Conservation (phyloP, 2,888 invertebrate genomes). For the Aspidiotus rigidus region DNA sequence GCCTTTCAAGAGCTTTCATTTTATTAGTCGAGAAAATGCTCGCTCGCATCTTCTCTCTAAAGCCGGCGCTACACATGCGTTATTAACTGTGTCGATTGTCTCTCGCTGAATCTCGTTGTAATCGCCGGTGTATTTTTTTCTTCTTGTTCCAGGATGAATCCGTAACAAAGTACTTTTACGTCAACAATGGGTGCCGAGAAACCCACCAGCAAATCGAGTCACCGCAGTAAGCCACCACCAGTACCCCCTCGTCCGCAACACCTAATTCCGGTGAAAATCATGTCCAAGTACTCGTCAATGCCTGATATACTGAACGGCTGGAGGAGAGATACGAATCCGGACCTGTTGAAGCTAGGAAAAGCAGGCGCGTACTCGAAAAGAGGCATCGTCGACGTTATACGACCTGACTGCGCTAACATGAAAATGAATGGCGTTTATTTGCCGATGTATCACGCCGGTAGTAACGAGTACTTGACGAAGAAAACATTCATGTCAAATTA, state of each 20-base stretch:
- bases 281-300: conserved; percentile 31
- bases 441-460: too few relatives aligned
- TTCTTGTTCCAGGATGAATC: too few relatives aligned
- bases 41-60: too few relatives aligned
- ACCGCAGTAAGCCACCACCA: conserved; percentile 23
- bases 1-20: too few relatives aligned
- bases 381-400: neutral
- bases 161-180: too few relatives aligned
- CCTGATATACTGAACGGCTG: conserved; percentile 31
- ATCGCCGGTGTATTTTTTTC: too few relatives aligned
- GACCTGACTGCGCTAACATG: neutral
- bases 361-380: neutral
- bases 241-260: conserved; percentile 31
- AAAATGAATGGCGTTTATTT: conserved; percentile 2
- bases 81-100: too few relatives aligned
- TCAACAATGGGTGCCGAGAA: conserved; percentile 19
- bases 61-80: too few relatives aligned
- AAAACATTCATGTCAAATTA: too few relatives aligned
- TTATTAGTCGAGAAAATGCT: too few relatives aligned
- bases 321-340: conserved; percentile 30
- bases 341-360: conserved; percentile 18
- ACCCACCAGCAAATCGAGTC: neutral
- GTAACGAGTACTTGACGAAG: too few relatives aligned
- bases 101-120: too few relatives aligned
- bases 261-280: conserved; percentile 23